Evolutionary conservation across 2,888 invertebrate species (phyloP).

Genomic region (Eupithecia inturbata): DNA sequence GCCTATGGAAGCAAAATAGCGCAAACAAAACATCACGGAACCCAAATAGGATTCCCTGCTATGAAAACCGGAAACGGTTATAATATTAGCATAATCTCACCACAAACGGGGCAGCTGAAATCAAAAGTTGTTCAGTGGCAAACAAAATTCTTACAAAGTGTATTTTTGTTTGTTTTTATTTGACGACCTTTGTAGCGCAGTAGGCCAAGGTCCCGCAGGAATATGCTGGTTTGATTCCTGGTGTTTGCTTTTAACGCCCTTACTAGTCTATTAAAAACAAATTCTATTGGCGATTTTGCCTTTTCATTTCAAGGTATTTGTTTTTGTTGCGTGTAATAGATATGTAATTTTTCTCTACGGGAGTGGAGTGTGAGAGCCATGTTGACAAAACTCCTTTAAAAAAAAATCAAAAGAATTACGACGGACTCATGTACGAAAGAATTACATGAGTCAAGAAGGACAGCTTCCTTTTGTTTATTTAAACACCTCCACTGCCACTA

Average conservation of each 20-base stretch:
- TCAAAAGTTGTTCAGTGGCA: constrained; percentile 66
- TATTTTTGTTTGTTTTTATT: constrained; percentile 8
- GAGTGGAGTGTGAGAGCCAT: too few relatives aligned
- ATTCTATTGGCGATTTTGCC: not conserved
- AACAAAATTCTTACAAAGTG: not conserved
- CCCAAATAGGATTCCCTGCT: constrained; percentile 48
- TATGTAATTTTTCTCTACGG: too few relatives aligned
- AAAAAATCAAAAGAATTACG: too few relatives aligned
- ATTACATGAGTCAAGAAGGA: too few relatives aligned
- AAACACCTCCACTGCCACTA: too few relatives aligned
- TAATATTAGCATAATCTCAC: constrained; percentile 58
- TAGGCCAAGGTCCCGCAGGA: not conserved
- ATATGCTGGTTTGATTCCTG: not conserved
- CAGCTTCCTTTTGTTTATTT: too few relatives aligned
- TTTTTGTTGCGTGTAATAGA: too few relatives aligned
- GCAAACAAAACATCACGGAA: constrained; percentile 53
- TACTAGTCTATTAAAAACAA: not conserved
- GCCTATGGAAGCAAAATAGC: constrained; percentile 44
- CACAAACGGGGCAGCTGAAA: constrained; percentile 54
- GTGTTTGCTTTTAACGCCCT: not conserved
- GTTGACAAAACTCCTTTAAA: too few relatives aligned
- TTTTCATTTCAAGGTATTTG: too few relatives aligned
- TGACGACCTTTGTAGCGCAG: not conserved
- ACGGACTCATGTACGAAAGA: too few relatives aligned
- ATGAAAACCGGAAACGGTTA: constrained; percentile 50